Base-by-base conservation (phyloP, 2,113 vertebrate species). In the Alaudala cheleensis region DNA sequence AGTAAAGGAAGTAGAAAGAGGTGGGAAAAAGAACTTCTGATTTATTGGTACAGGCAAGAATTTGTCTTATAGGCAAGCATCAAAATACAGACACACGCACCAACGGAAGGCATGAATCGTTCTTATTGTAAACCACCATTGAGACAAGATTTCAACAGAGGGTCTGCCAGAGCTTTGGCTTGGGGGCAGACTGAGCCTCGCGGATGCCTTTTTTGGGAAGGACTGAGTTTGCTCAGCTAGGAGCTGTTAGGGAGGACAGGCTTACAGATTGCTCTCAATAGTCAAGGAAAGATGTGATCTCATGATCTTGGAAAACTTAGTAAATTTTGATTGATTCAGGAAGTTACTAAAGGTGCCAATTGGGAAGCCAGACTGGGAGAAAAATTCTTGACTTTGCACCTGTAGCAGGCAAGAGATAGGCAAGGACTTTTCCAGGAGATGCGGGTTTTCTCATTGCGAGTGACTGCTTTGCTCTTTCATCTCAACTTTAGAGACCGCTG, bases 401-500 rank as follows among this genome's bases (percentile, higher is more conserved):
- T 54, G 23, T 54, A 60, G 44, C 23, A 42, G 56, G 26, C 37
- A 73, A 45, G 54, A 83, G 47, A 40, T 9, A 73, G 34, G 44
- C 31, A 77, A 67, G 22, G 44, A 25, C 22, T 61, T 91, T 69
- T 54, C 37, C 58, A 62, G 34, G 49, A 62, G 18, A n/a, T 21
- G n/a, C 0, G 6, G 39, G 21, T 74, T 87, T 90, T 81, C 56
- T 93, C 40, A 50, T 19, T 81, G 34, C 54, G 26, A 62, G 5
- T n/a, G 39, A 76, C 82, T 65, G 34, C 40, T 91, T 72, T 72
- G 50, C 26, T 79, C 61, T 88, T 90, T 71, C 44, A 47, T 85
- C 62, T 64, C 9, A 53, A 51, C 22, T 72, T 92, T 11, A 64
- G 47, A 79, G 25, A 58, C 12, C 4, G 12, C 47, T 85, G 33